phyloP scores from a whole-genome alignment of 2,113 vertebrate genomes.

The Phalacrocorax aristotelis region DNA sequence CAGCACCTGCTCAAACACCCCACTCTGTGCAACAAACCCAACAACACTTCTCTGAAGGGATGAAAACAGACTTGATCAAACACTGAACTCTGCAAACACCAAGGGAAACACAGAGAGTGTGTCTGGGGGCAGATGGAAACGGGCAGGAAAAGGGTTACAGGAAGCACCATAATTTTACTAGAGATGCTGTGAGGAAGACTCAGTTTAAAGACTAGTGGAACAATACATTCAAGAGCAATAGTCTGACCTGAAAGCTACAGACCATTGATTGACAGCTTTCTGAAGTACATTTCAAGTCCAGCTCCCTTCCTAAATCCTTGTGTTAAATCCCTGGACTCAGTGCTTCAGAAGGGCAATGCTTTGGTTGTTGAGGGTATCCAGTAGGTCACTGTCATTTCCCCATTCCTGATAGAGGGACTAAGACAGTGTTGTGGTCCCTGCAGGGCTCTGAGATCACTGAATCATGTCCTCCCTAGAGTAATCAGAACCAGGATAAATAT shows the following conservation, averaged over 20 bases:
- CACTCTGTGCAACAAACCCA: not conserved
- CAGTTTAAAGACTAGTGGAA: not conserved
- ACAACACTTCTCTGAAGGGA: not conserved
- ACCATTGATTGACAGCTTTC: not conserved
- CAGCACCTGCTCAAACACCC: not conserved
- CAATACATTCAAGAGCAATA: not conserved
- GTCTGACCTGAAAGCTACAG: not conserved
- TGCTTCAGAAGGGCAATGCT: not conserved
- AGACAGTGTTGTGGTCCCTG: fast-evolving
- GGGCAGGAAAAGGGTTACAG: not conserved
- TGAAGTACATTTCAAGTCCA: not conserved
- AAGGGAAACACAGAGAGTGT: not conserved
- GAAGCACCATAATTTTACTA: not conserved
- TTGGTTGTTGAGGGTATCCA: not conserved
- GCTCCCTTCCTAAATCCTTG: not conserved
- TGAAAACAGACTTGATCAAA: not conserved
- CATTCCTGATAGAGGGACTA: not conserved
- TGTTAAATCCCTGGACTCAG: not conserved
- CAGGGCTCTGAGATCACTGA: not conserved
- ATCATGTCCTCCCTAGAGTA: not conserved
- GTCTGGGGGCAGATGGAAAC: not conserved
- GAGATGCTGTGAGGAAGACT: not conserved
- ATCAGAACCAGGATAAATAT: not conserved
- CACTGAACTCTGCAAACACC: not conserved
- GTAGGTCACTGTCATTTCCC: not conserved